Evolutionary conservation across 2,113 vertebrate species (phyloP).

Genomic region (Catagonus wagneri): DNA sequence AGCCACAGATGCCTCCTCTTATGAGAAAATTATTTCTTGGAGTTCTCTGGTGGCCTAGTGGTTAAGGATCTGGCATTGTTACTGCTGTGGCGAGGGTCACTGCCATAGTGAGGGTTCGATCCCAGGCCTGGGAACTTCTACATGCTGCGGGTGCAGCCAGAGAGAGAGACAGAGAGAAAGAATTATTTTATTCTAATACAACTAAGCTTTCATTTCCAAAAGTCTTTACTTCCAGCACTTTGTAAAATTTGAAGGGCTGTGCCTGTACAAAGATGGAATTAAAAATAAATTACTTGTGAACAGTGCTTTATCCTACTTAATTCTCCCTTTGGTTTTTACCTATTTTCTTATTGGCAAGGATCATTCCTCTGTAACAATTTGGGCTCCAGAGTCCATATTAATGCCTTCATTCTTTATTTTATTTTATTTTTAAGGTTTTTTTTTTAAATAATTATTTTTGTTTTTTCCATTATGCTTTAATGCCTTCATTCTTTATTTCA

Average conservation of each 20-base stretch:
- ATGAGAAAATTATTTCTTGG: not conserved
- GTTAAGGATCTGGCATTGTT: no score
- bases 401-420: not conserved
- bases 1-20: not conserved
- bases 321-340: not conserved
- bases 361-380: not conserved
- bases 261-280: not conserved
- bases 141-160: no score
- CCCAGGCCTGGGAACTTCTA: no score
- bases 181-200: not conserved
- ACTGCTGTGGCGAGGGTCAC: no score
- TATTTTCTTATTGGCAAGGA: not conserved
- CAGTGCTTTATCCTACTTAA: not conserved
- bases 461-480: no score
- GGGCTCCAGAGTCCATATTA: not conserved
- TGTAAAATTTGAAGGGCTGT: slow-evolving; percentile 4
- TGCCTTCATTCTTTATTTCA: slow-evolving; percentile 6
- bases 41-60: no score
- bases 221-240: not conserved
- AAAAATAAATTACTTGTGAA: not conserved
- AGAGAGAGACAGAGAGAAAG: no score
- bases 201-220: slow-evolving; percentile 28
- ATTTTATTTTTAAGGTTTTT: no score
- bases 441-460: no score
- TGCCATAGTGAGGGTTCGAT: no score